Percentiles rank a stretch among this genome's conserved stretches.
Conservation (phyloP, 2,888 invertebrate genomes). For the Nomada hirtipes region DNA sequence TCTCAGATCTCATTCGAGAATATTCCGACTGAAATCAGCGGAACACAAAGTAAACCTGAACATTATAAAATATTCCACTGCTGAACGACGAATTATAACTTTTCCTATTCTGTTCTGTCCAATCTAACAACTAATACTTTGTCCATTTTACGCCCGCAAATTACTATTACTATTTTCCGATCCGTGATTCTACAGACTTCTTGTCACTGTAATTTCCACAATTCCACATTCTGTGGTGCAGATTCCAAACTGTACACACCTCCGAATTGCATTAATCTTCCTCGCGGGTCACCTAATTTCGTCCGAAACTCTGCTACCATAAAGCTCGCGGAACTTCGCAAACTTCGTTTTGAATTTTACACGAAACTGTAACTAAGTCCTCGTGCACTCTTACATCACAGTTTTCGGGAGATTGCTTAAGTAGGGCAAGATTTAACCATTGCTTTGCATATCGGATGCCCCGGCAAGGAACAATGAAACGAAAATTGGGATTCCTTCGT, state of each 20-base stretch:
- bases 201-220: neutral
- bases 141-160: neutral
- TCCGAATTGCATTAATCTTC: neutral
- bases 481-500: neutral
- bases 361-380: neutral
- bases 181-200: neutral
- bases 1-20: neutral
- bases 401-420: neutral
- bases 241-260: neutral
- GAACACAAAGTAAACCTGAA: neutral
- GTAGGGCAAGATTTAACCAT: neutral
- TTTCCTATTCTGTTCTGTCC: neutral
- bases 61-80: slow-evolving; percentile 3
- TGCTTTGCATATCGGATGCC: neutral
- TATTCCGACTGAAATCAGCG: neutral
- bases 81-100: neutral
- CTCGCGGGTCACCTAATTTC: slow-evolving; percentile 9
- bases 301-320: neutral
- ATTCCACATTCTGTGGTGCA: neutral
- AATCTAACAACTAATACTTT: neutral
- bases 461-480: neutral
- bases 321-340: neutral
- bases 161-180: neutral
- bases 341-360: slow-evolving; percentile 3
- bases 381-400: neutral